Percentiles rank a stretch among this genome's conserved stretches.
phyloP scores from a whole-genome alignment of 2,888 invertebrate species.

The Coelinius sp. region DNA sequence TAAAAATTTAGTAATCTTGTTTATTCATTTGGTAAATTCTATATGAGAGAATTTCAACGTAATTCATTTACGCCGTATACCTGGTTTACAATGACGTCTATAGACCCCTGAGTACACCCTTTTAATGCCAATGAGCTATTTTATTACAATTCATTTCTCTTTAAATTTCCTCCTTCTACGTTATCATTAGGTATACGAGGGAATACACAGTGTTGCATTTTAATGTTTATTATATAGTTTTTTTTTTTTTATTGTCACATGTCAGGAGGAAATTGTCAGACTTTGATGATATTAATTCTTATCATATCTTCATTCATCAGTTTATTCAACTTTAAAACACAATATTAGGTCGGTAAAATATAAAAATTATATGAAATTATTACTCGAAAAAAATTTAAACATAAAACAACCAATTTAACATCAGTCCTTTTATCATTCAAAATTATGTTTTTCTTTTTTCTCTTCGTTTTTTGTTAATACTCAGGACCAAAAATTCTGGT shows the following conservation, averaged over 20 bases:
- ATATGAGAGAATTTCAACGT: conserved; percentile 3
- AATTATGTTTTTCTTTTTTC: not conserved
- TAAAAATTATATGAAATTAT: not conserved
- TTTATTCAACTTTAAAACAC: too few species aligned
- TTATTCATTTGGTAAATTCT: conserved; percentile 9
- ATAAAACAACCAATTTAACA: not conserved
- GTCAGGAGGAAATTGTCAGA: conserved; percentile 37
- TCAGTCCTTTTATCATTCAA: conserved; percentile 7
- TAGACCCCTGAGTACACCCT: not conserved
- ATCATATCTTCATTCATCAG: not conserved
- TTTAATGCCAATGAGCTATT: not conserved
- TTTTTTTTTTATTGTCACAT: conserved; percentile 49
- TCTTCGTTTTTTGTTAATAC: not conserved
- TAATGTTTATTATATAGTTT: not conserved
- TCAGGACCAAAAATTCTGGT: not conserved
- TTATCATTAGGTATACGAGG: conserved; percentile 29
- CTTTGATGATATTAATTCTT: conserved; percentile 11
- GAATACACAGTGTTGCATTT: conserved; percentile 20
- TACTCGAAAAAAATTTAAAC: not conserved
- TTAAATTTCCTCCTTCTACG: conserved; percentile 21
- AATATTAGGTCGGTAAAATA: too few species aligned
- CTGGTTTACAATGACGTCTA: not conserved
- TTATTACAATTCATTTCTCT: not conserved
- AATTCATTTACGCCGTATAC: not conserved
- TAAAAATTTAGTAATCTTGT: conserved; percentile 6